Evolutionary conservation across 2,113 vertebrate genomes (phyloP).

Genomic region (Poeciliopsis turrubarensis): DNA sequence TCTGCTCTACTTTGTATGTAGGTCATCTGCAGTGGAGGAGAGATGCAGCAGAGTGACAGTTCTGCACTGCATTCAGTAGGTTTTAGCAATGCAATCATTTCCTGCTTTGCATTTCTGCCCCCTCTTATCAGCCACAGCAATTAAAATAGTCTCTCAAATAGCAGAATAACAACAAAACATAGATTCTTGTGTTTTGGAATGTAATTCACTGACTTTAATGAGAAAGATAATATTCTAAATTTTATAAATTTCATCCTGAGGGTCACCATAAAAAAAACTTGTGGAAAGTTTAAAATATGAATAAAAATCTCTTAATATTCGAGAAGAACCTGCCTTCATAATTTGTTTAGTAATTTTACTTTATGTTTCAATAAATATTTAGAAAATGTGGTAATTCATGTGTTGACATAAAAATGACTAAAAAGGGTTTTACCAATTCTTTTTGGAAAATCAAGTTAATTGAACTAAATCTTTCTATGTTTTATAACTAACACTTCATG

Average conservation of each 20-base stretch:
- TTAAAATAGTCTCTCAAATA: background rate
- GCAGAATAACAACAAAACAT: background rate
- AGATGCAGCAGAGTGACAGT: slow-evolving; percentile 41
- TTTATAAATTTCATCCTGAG: background rate
- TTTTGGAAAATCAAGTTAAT: no score
- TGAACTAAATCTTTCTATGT: no score
- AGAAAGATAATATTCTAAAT: background rate
- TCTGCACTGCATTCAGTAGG: background rate
- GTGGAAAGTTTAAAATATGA: no score
- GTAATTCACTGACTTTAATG: accelerated
- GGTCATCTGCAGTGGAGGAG: slow-evolving; percentile 66
- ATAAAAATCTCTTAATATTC: no score
- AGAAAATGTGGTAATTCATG: no score
- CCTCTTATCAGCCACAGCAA: background rate
- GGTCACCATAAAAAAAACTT: background rate
- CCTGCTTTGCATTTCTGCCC: background rate
- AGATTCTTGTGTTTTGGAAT: background rate
- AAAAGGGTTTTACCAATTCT: no score
- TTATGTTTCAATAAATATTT: no score
- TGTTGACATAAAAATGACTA: no score
- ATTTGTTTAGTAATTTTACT: no score
- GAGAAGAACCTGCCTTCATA: no score
- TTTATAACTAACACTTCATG: no score
- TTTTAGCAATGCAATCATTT: background rate
- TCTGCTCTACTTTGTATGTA: slow-evolving; percentile 76